Conservation (phyloP, 2,797 vertebrate species). For the Lacerta agilis region DNA sequence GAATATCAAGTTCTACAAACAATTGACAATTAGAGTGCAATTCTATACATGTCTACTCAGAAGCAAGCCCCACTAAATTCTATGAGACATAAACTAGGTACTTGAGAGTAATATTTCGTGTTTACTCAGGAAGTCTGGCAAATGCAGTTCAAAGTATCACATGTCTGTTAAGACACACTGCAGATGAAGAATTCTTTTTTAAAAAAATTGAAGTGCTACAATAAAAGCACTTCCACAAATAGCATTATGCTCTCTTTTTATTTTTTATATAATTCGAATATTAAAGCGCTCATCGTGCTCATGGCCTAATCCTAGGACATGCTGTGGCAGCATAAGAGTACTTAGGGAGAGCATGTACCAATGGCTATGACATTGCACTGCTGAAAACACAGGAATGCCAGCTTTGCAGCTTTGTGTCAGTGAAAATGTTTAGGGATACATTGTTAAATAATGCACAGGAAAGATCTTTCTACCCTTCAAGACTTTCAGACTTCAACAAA, state of each 20-base stretch:
- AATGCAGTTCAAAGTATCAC: background rate
- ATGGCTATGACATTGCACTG: background rate
- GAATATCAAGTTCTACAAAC: slow-evolving; percentile 45
- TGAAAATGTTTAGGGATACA: background rate
- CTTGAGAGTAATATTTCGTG: background rate
- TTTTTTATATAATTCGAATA: background rate
- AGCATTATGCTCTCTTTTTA: background rate
- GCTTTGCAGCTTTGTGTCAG: background rate
- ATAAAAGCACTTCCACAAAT: slow-evolving; percentile 12
- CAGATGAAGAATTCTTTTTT: background rate
- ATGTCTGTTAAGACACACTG: background rate
- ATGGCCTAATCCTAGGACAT: background rate
- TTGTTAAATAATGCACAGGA: slow-evolving; percentile 24
- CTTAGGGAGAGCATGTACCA: too few species aligned
- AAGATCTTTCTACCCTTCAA: slow-evolving; percentile 27
- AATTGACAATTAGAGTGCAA: background rate
- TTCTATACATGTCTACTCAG: background rate
- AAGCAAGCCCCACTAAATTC: background rate
- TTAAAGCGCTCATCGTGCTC: background rate
- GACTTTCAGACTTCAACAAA: slow-evolving; percentile 20
- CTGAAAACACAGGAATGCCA: background rate
- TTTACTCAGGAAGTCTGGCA: slow-evolving; percentile 1
- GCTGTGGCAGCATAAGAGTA: background rate
- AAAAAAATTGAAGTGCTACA: background rate
- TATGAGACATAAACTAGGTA: slow-evolving; percentile 9